Base-by-base conservation (phyloP, 2,113 vertebrate species). In the Rhinoptilus africanus region DNA sequence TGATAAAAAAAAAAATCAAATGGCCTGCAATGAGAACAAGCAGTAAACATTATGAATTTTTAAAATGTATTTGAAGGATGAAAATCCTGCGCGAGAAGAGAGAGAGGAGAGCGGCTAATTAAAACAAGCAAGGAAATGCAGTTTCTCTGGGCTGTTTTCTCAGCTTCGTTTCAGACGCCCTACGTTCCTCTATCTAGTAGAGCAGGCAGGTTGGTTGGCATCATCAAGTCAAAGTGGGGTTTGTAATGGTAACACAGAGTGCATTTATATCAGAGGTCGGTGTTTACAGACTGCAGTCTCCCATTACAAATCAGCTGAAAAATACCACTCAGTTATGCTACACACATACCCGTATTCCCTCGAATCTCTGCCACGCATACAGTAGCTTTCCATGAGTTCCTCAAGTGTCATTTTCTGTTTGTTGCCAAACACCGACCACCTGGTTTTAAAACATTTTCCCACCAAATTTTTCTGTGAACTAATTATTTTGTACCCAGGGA, bases 11-110 rank as follows among this genome's bases (percentile, higher is more conserved):
- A 76, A 75, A 67, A 75, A 76, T 53, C 54, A 87, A 93, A 94
- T 66, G 47, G 68, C 68, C 90, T 91, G 56, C 76, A 60, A 60
- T 37, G 48, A 19, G 66, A 94, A 68, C 66, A 72, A 93, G 83
- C 88, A 87, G 86, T 89, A 96, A 94, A 93, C 91, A 95, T 47
- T 78, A 95, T 92, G 83, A 94, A 93, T 95, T 96, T 96, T 95
- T 93, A 66, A 94, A 94, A 68, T 13, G 19, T 28, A 20, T 96
- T 82, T 95, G 93, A 96, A 94, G 85, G 88, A 85, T 94, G 82
- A 89, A 87, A 94, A 95, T 66, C 62, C 64, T 89, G 80, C 73
- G 27, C 76, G 83, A 96, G 74, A 89, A 91, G 69, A 88, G 67
- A 89, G 91, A n/a, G 56, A 60, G 30, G 35, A 85, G 72, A 89